Percentiles rank a stretch among this genome's conserved stretches.
Evolutionary conservation across 2,797 vertebrate species (phyloP).

Genomic region (Cirrhinus mrigala): DNA sequence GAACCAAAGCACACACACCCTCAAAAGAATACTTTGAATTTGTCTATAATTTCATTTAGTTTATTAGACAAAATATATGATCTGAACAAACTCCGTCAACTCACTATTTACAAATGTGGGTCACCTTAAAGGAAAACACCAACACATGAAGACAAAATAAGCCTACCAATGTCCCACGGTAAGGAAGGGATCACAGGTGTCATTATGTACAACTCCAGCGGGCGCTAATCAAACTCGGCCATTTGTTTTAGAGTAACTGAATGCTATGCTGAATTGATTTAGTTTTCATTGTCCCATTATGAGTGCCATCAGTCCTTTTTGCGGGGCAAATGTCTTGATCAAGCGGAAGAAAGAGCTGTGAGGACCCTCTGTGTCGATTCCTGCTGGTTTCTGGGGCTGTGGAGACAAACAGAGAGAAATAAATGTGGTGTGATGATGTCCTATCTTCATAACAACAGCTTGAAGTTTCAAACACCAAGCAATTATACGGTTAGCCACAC

Average conservation of each 20-base stretch:
- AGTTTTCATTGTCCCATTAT: slow-evolving; percentile 78
- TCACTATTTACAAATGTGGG: slow-evolving; percentile 97
- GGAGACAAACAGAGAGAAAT: slow-evolving; percentile 75
- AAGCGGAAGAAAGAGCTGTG: slow-evolving; percentile 93
- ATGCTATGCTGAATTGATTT: slow-evolving; percentile 85
- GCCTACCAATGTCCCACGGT: slow-evolving; percentile 83
- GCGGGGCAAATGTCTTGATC: slow-evolving; percentile 79
- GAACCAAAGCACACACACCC: slow-evolving; percentile 1
- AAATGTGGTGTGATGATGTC: slow-evolving; percentile 62
- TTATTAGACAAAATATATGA: slow-evolving; percentile 99
- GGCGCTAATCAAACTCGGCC: slow-evolving; percentile 83
- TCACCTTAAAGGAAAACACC: slow-evolving; percentile 91
- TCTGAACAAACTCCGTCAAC: slow-evolving; percentile 98
- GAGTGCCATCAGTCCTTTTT: slow-evolving; percentile 57
- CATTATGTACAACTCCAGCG: slow-evolving; percentile 86
- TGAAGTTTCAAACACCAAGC: not conserved
- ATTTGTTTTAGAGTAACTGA: slow-evolving; percentile 84
- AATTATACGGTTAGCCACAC: not conserved
- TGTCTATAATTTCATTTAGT: slow-evolving; percentile 94
- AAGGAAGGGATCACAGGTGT: slow-evolving; percentile 81
- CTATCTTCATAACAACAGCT: not conserved
- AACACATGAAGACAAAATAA: slow-evolving; percentile 85
- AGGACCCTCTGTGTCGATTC: slow-evolving; percentile 94
- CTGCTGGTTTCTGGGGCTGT: slow-evolving; percentile 92
- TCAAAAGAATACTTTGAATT: slow-evolving; percentile 51